phyloP scores from a whole-genome alignment of 2,113 vertebrate genomes.

The Pterocles orientalis region DNA sequence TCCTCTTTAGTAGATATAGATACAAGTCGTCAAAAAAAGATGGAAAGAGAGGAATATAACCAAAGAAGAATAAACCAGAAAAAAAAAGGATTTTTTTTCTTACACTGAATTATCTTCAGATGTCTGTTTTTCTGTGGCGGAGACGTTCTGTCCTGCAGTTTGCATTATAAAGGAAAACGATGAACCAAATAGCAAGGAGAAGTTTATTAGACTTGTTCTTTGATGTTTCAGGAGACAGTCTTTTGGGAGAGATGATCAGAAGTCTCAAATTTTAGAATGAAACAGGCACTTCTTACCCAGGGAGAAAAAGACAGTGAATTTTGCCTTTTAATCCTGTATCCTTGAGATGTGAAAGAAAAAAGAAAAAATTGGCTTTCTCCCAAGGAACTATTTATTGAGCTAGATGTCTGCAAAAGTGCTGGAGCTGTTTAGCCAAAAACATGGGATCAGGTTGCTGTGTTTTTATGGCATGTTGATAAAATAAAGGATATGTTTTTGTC shows the following conservation, averaged over 20 bases:
- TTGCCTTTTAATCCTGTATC: background rate
- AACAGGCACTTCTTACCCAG: background rate
- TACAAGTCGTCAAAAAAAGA: background rate
- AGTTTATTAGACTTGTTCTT: background rate
- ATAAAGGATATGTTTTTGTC: background rate
- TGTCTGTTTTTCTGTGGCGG: background rate
- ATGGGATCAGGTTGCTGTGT: background rate
- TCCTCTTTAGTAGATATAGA: background rate
- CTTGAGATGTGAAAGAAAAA: background rate
- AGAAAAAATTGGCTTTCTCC: background rate
- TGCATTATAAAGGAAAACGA: background rate
- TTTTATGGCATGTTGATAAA: background rate
- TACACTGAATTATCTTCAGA: background rate
- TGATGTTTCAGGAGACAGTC: background rate
- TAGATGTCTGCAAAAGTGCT: background rate
- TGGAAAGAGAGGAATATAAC: background rate
- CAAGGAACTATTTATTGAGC: background rate
- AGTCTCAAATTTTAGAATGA: background rate
- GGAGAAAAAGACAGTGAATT: background rate
- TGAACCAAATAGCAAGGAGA: background rate
- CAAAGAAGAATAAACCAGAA: background rate
- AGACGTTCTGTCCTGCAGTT: background rate
- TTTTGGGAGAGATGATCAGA: background rate
- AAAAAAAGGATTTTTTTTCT: background rate
- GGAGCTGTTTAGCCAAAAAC: background rate